phyloP scores from a whole-genome alignment of 2,113 vertebrate genomes.

The Chamaetylas fuelleborni region DNA sequence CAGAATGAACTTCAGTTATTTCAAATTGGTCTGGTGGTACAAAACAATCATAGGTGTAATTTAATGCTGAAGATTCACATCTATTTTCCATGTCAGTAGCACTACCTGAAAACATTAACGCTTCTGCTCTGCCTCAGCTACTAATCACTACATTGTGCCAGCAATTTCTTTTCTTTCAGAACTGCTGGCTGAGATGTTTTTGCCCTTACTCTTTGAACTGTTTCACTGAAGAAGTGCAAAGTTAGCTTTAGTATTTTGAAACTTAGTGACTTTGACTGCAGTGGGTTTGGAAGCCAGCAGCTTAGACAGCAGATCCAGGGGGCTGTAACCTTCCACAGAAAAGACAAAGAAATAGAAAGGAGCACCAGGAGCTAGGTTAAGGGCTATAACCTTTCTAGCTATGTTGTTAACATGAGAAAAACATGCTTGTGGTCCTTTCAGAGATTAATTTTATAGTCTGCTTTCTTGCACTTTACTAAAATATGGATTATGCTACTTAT shows the following conservation, averaged over 20 bases:
- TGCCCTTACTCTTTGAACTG: neutral
- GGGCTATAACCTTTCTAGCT: neutral
- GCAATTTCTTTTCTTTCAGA: neutral
- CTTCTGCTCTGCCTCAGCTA: neutral
- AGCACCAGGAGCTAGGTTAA: neutral
- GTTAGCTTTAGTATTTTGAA: constrained; percentile 3
- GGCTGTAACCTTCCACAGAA: neutral
- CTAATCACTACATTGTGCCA: neutral
- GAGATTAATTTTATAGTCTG: neutral
- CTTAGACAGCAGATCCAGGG: neutral
- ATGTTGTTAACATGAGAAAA: neutral
- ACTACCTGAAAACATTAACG: neutral
- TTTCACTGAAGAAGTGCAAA: neutral
- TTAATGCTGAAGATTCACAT: neutral
- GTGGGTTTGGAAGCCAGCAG: neutral
- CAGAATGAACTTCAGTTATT: neutral
- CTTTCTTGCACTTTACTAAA: neutral
- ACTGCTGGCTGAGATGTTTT: neutral
- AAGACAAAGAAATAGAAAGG: neutral
- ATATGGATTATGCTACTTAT: neutral
- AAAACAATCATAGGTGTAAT: neutral
- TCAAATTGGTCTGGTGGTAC: neutral
- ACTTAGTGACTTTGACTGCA: neutral
- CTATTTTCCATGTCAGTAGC: neutral
- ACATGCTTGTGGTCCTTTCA: neutral